A percentile compares a stretch with the other conserved stretches of the same genome.
phyloP scores from a whole-genome alignment of 2,113 vertebrate species.

The Danionella cerebrum region DNA sequence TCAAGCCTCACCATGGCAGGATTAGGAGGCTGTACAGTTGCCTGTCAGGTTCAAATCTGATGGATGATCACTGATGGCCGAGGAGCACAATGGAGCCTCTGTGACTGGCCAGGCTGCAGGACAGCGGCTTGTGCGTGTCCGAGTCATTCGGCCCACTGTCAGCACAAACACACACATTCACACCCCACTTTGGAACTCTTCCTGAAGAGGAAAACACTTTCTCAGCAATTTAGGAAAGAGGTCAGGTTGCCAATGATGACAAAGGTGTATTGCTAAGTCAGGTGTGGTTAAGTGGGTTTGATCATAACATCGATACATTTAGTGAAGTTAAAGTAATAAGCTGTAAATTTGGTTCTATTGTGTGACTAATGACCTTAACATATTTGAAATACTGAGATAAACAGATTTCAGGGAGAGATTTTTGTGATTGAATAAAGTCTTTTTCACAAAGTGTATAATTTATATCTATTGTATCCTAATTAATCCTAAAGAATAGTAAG shows the following conservation, averaged over 20 bases:
- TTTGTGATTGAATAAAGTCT: too few species aligned
- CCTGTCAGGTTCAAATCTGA: slow-evolving; percentile 84
- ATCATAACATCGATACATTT: too few species aligned
- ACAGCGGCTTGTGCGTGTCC: slow-evolving; percentile 74
- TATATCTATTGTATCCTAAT: too few species aligned
- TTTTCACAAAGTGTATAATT: too few species aligned
- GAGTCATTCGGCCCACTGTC: slow-evolving; percentile 72
- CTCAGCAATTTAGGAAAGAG: slow-evolving; percentile 49
- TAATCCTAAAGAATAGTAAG: too few species aligned
- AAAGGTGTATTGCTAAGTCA: neutral
- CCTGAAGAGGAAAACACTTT: slow-evolving; percentile 28
- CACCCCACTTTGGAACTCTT: neutral
- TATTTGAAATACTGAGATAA: too few species aligned
- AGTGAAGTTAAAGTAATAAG: too few species aligned
- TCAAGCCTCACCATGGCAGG: slow-evolving; percentile 43
- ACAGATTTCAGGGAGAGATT: too few species aligned
- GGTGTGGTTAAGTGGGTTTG: neutral
- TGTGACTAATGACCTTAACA: too few species aligned
- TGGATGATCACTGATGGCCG: slow-evolving; percentile 80
- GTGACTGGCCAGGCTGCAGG: slow-evolving; percentile 55
- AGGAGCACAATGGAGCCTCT: slow-evolving; percentile 73
- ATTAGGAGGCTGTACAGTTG: slow-evolving; percentile 59
- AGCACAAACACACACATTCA: slow-evolving; percentile 47
- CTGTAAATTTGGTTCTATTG: too few species aligned
- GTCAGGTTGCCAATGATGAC: neutral